phyloP scores from a whole-genome alignment of 2,888 invertebrate genomes.

The Imbricaverruca yamaguchii region DNA sequence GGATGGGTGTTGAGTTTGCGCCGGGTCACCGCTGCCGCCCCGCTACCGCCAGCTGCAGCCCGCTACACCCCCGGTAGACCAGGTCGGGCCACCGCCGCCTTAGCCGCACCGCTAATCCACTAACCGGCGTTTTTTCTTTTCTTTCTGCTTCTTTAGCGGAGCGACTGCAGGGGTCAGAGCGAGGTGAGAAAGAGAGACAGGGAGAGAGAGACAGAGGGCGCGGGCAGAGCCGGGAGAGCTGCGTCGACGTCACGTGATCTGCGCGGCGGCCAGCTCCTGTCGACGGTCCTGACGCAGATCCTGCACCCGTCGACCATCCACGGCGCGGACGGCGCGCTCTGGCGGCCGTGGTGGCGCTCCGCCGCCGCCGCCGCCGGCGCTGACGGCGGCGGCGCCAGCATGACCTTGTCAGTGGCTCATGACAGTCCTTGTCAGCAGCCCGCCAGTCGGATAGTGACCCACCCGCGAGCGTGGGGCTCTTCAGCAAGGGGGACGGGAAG shows the following conservation, averaged over 20 bases:
- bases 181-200: conserved; percentile 3
- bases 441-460: too few relatives aligned
- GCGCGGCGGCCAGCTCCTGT: background rate
- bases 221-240: background rate
- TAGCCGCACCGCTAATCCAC: conserved; percentile 13
- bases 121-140: conserved; percentile 10
- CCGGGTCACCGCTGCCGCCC: background rate
- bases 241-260: background rate
- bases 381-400: background rate
- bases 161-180: background rate
- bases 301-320: too few relatives aligned
- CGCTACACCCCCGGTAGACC: too few relatives aligned
- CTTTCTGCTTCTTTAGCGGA: conserved; percentile 21
- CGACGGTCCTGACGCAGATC: background rate
- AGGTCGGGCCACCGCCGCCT: too few relatives aligned
- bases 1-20: background rate
- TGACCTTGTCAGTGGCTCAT: background rate
- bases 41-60: too few relatives aligned
- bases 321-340: too few relatives aligned
- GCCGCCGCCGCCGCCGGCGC: background rate
- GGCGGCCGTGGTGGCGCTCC: background rate
- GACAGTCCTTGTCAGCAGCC: background rate
- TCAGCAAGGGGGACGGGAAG: too few relatives aligned
- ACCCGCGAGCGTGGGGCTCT: too few relatives aligned
- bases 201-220: background rate